phyloP scores from a whole-genome alignment of 2,888 invertebrate species.

The Siphlonurus alternatus region DNA sequence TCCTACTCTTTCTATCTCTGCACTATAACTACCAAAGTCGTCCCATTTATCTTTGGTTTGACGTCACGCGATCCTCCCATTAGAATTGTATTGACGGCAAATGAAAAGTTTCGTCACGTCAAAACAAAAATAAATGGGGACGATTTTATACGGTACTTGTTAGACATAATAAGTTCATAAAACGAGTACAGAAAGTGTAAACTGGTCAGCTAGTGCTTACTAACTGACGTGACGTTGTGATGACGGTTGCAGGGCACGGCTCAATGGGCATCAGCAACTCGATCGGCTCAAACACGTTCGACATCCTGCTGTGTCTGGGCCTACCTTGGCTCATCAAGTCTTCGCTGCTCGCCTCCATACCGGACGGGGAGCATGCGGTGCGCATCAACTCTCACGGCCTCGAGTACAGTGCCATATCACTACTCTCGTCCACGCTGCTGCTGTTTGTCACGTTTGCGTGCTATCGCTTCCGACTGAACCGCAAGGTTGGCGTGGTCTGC shows the following conservation, averaged over 20 bases:
- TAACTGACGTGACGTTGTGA: too few species aligned
- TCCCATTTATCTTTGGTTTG: too few species aligned
- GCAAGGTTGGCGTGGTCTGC: slow-evolving; percentile 49
- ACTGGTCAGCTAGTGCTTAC: too few species aligned
- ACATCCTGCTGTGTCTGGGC: slow-evolving; percentile 59
- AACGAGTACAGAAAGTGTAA: too few species aligned
- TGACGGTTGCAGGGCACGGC: slow-evolving; percentile 44
- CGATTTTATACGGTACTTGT: too few species aligned
- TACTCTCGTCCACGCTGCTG: slow-evolving; percentile 52
- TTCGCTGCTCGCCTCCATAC: slow-evolving; percentile 36
- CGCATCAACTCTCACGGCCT: slow-evolving; percentile 59
- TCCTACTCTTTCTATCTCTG: too few species aligned
- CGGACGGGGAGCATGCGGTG: slow-evolving; percentile 23
- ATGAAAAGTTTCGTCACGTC: too few species aligned
- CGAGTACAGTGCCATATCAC: slow-evolving; percentile 54
- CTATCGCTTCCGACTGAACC: slow-evolving; percentile 51
- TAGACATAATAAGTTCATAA: too few species aligned
- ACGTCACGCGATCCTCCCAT: too few species aligned
- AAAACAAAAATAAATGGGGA: too few species aligned
- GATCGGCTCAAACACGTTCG: slow-evolving; percentile 68
- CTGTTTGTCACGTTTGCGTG: slow-evolving; percentile 45
- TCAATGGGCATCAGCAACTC: slow-evolving; percentile 68
- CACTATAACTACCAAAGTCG: too few species aligned
- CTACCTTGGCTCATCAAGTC: slow-evolving; percentile 62
- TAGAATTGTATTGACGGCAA: too few species aligned